A percentile compares a stretch with the other conserved stretches of the same genome.
These are phyloP conservation scores for Acanthurus tractus DNA, from an alignment of 2,797 vertebrate genomes.

Conservation along the genomic window DNA sequence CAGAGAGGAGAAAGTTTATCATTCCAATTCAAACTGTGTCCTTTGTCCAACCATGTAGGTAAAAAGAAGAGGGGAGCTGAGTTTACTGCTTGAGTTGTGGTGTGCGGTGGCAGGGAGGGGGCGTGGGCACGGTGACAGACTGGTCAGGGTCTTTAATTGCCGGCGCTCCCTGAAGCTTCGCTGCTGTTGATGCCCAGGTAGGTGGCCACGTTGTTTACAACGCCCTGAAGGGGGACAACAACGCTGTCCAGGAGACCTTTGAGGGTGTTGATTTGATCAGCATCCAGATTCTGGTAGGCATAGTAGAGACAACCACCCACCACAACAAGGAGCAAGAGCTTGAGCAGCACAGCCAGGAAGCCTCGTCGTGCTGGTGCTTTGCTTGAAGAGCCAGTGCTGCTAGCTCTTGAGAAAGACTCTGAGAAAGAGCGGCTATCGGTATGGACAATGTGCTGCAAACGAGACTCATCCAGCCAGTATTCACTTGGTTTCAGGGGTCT, in stretches of 20 bases:
- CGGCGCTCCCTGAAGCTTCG: conserved; percentile 17
- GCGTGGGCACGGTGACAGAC: conserved; percentile 35
- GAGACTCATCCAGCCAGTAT: conserved; percentile 91
- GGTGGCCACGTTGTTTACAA: conserved; percentile 55
- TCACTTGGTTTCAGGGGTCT: conserved; percentile 90
- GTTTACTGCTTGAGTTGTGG: conserved; percentile 66
- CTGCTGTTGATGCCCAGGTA: conserved; percentile 71
- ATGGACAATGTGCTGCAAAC: conserved; percentile 66
- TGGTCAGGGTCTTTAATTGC: conserved; percentile 69
- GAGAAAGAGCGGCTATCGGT: conserved; percentile 74
- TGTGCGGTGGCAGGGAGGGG: conserved; percentile 55
- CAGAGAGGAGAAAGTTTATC: conserved; percentile 53
- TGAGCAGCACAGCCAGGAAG: conserved; percentile 88
- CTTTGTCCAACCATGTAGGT: conserved; percentile 58
- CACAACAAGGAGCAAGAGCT: conserved; percentile 89
- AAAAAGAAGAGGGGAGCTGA: conserved; percentile 52
- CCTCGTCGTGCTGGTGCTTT: conserved; percentile 83
- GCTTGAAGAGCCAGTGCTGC: conserved; percentile 39
- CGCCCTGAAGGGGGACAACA: conserved; percentile 59
- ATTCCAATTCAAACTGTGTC: conserved; percentile 67
- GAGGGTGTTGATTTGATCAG: conserved; percentile 87
- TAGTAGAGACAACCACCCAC: conserved; percentile 87
- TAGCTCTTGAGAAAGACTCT: conserved; percentile 61
- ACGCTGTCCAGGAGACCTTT: conserved; percentile 66
- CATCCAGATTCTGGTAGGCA: conserved; percentile 93